These are phyloP conservation scores for Piprites chloris DNA, from an alignment of 2,113 vertebrate genomes.

Conservation along the genomic window DNA sequence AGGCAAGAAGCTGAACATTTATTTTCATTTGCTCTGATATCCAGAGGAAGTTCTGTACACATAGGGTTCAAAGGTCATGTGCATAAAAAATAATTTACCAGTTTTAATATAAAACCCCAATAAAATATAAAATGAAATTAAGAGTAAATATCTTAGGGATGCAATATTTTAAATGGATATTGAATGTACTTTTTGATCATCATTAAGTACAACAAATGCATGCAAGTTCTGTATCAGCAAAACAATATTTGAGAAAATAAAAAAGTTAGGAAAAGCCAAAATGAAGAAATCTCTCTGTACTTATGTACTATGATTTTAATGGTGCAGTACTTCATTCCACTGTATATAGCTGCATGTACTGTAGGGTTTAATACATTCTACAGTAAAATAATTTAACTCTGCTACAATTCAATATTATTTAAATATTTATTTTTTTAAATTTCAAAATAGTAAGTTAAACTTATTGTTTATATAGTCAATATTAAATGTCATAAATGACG, in stretches of 20 bases:
- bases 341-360: background rate
- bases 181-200: background rate
- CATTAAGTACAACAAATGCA: background rate
- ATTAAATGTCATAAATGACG: background rate
- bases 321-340: background rate
- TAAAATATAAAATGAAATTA: background rate
- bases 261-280: background rate
- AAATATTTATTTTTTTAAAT: background rate
- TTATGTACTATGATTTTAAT: background rate
- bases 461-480: background rate
- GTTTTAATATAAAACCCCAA: background rate
- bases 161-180: background rate
- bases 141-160: background rate
- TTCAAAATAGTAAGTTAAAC: background rate
- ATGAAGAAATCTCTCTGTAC: background rate
- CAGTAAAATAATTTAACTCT: background rate
- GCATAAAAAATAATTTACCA: background rate
- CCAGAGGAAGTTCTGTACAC: background rate
- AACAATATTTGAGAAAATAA: background rate
- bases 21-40: conserved; percentile 13
- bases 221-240: background rate
- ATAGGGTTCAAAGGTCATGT: background rate
- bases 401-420: background rate
- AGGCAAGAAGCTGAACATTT: background rate
- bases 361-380: background rate